Base-by-base conservation (phyloP, 2,888 invertebrate genomes). In the Watsonalla binaria region DNA sequence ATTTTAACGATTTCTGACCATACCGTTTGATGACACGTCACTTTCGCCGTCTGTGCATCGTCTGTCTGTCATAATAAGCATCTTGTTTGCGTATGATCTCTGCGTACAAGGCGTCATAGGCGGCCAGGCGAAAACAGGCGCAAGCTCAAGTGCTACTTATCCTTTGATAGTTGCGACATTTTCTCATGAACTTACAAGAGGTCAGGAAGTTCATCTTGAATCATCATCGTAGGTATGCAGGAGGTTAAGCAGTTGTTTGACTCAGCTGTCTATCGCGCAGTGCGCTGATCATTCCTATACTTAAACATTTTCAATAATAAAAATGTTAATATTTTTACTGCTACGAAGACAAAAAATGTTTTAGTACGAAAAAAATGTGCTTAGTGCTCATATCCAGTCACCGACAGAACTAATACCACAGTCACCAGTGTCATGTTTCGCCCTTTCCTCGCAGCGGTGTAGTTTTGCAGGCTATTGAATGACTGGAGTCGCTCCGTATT, bases 381-480 rank as follows among this genome's bases (percentile, higher is more conserved):
- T 70, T 63, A 70, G 68, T 70, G 68, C 70, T 70, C 67, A 11
- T 5, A 5, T 42, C 42, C 42, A 72, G 67, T 73, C 65, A 70
- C 71, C 72, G 74, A 76, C 74, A 78, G 67, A 74, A 73, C 73
- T 75, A 76, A 75, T 78, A 82, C 82, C 84, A 78, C 84, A 82
- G 80, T 76, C 82, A 74, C 70, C 70, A 84, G 90, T 88, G 85
- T 90, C 86, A 77, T 80, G 79, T 90, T 89, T 80, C 90, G 81
- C 79, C 82, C 77, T 86, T 89, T 86, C 83, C 83, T 82, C 67
- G 68, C 72, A 68, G 64, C 71, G 80, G 84, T 84, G 77, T 85
- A 78, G 74, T 77, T 84, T 84, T 82, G 84, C 85, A 85, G 78
- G 82, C 83, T 86, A 90, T 89, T 84, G 82, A 84, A 84, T 89